These are phyloP conservation scores for Carposina sasakii DNA, from an alignment of 1,140 invertebrate species.

Conservation along the genomic window DNA sequence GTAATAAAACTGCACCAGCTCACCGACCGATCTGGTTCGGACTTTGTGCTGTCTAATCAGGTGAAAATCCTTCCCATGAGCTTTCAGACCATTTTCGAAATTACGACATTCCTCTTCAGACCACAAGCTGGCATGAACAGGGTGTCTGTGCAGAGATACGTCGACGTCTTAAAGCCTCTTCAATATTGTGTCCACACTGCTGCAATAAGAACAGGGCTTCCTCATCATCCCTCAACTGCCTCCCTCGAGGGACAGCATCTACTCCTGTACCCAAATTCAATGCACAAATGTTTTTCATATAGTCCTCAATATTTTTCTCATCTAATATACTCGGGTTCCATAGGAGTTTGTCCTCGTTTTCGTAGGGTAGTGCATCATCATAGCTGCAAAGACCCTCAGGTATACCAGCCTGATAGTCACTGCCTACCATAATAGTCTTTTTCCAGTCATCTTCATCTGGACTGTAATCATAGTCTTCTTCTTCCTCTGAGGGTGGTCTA, in stretches of 20 bases:
- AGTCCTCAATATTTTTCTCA: conserved; percentile 85
- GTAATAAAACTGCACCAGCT: conserved; percentile 98
- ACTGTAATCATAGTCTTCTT: conserved; percentile 83
- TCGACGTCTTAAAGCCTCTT: conserved; percentile 90
- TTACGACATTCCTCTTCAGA: conserved; percentile 98
- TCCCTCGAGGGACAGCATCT: conserved; percentile 81
- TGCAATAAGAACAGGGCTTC: conserved; percentile 92
- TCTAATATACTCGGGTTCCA: conserved; percentile 90
- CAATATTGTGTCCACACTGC: conserved; percentile 95
- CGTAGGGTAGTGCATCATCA: conserved; percentile 94
- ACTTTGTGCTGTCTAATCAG: conserved; percentile 96
- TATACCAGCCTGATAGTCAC: conserved; percentile 94
- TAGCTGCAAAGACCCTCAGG: conserved; percentile 93
- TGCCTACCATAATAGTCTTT: conserved; percentile 96
- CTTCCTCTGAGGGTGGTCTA: conserved; percentile 73
- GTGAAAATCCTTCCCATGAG: conserved; percentile 97
- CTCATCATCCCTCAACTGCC: conserved; percentile 93
- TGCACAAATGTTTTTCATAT: conserved; percentile 79
- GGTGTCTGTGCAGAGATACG: conserved; percentile 76
- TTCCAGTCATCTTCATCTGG: conserved; percentile 85
- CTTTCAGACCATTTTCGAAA: conserved; percentile 95
- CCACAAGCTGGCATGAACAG: conserved; percentile 88
- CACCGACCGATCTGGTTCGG: conserved; percentile 94
- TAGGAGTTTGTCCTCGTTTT: conserved; percentile 95
- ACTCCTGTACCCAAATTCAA: conserved; percentile 72